These are phyloP conservation scores for Calypte anna DNA, from an alignment of 2,113 vertebrate genomes.

Conservation along the genomic window DNA sequence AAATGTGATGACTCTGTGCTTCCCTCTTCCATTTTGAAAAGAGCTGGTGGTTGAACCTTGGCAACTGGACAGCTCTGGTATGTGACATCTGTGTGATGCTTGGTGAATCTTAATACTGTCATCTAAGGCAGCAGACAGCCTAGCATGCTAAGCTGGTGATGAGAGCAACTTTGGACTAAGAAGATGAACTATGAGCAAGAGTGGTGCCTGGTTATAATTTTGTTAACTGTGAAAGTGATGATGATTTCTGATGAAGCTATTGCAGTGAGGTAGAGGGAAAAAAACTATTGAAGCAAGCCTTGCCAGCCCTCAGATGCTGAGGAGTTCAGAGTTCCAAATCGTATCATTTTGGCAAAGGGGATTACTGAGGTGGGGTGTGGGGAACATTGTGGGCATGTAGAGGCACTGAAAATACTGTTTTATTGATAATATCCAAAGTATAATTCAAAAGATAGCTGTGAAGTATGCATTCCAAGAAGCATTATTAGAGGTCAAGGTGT, in stretches of 20 bases:
- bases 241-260: not conserved
- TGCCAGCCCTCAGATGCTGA: not conserved
- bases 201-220: not conserved
- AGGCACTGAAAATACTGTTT: not conserved
- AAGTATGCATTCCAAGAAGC: not conserved
- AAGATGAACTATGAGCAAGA: not conserved
- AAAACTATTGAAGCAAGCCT: not conserved
- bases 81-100: rapidly evolving
- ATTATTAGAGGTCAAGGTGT: not conserved
- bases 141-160: not conserved
- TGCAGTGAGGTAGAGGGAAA: not conserved
- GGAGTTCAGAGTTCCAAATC: not conserved
- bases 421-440: not conserved
- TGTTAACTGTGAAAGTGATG: not conserved
- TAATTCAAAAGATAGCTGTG: not conserved
- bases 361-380: not conserved
- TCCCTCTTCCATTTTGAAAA: not conserved
- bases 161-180: not conserved
- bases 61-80: not conserved
- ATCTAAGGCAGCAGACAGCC: not conserved
- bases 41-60: not conserved
- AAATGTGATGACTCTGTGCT: not conserved
- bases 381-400: not conserved
- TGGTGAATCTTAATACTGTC: not conserved
- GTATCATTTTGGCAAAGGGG: not conserved